Evolutionary conservation across 2,888 invertebrate genomes (phyloP), one percentile per base, ranked within the genome.

Genomic region (Platycnemis pennipes): DNA sequence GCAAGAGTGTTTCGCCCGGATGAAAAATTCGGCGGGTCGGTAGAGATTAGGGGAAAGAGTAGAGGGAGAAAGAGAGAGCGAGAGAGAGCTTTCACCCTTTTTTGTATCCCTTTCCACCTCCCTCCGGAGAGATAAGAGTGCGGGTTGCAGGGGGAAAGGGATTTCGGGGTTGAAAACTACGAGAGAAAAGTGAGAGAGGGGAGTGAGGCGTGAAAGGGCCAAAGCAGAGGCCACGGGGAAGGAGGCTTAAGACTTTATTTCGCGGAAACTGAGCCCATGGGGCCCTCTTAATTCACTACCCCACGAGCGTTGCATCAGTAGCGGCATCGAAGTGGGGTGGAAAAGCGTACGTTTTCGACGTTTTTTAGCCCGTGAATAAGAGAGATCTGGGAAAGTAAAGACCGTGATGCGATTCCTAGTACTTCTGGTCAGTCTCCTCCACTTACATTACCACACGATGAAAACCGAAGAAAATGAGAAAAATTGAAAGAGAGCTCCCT

Each of bases 1-100:
- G 37, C 77, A 37, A 77, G 63, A 37, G 77, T 37, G 31, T 77
- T 77, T 13, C 77, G 77, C 31, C 77, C 77, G 77, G 77, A 77
- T 37, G 77, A 77, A 77, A 77, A 77, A 77, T 77, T 77, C 77
- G 77, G 77, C 77, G 77, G 37, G 77, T 77, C 37, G 77, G 77
- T 37, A 31, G 77, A 77, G 77, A 77, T 77, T 37, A 77, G 77
- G 37, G 37, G 31, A 22, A 16, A 31, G 13, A 77, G 37, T 31
- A 37, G 37, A 7, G 77, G 22, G 53, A 53, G 49, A 49, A 49
- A 49, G 49, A 49, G 49, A 11, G 16, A 49, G 16, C 16, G 49
- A 49, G 7, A 49, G 16, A 16, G 49, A 49, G n/a, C n/a, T n/a
- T n/a, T n/a, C n/a, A n/a, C n/a, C n/a, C 49, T 22, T 13, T 63